Evolutionary conservation across 1,140 invertebrate species (phyloP).

Genomic region (Drosophila ogumai): DNA sequence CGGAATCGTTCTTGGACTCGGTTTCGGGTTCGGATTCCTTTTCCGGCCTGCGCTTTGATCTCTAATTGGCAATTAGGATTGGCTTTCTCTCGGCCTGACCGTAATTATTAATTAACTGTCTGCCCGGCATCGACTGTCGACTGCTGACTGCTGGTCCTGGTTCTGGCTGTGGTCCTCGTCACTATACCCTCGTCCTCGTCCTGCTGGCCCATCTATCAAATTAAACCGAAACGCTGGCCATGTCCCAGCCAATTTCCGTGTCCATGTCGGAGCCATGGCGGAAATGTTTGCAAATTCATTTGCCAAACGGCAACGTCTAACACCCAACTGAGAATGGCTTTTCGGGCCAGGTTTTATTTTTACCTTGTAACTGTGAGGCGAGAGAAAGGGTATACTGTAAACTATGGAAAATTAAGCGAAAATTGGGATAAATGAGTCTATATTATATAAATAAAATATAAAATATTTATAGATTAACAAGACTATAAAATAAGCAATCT

Average conservation of each 20-base stretch:
- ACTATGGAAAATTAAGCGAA: background rate
- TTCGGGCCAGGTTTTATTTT: conserved; percentile 30
- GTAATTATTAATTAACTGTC: conserved; percentile 78
- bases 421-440: background rate
- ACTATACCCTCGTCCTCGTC: background rate
- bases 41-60: conserved; percentile 57
- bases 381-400: background rate
- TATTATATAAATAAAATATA: background rate
- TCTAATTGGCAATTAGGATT: conserved; percentile 76
- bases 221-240: conserved; percentile 70
- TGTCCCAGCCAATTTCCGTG: conserved; percentile 73
- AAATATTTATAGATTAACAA: background rate
- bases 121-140: conserved; percentile 9
- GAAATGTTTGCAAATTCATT: conserved; percentile 82
- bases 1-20: background rate
- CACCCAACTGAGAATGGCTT: conserved; percentile 45
- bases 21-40: background rate
- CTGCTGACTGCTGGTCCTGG: background rate
- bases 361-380: conserved; percentile 1
- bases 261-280: conserved; percentile 54
- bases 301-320: conserved; percentile 77
- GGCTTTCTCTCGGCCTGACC: conserved; percentile 35
- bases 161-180: background rate
- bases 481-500: background rate
- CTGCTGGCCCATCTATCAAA: conserved; percentile 53